These are phyloP conservation scores for Xiphorhynchus erythropygius DNA, from an alignment of 2,797 vertebrate species.

Conservation along the genomic window DNA sequence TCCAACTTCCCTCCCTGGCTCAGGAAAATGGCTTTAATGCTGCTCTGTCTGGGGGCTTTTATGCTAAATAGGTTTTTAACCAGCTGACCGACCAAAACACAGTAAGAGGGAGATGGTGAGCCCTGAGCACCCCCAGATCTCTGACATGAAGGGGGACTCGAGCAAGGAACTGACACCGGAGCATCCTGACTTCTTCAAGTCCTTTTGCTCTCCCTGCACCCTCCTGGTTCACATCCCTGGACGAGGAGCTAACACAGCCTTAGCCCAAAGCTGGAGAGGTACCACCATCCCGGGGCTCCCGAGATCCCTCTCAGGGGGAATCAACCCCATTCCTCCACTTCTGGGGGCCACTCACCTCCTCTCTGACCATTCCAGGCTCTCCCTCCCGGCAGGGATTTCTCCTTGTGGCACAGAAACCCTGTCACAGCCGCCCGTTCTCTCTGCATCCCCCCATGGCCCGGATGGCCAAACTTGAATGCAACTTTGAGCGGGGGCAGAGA, in stretches of 20 bases:
- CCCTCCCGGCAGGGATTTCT: not conserved
- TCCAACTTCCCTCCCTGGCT: not conserved
- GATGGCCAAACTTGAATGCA: not conserved
- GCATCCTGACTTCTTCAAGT: not conserved
- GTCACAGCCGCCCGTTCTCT: not conserved
- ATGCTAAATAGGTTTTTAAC: not conserved
- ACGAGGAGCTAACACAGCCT: not conserved
- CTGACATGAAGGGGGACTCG: rapidly evolving
- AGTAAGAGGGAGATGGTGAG: not conserved
- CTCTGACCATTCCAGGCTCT: not conserved
- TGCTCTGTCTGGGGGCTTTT: not conserved
- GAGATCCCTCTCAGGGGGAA: not conserved
- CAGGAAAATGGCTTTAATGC: not conserved
- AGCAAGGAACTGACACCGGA: rapidly evolving
- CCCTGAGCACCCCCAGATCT: not conserved
- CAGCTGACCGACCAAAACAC: not conserved
- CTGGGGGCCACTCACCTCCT: not conserved
- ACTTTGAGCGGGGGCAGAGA: not conserved
- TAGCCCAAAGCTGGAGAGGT: rapidly evolving
- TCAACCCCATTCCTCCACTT: not conserved
- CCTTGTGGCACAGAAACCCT: not conserved
- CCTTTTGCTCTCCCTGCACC: not conserved
- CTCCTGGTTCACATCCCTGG: not conserved
- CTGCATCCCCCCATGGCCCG: rapidly evolving
- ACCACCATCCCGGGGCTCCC: not conserved